Evolutionary conservation across 2,113 vertebrate genomes (phyloP).

Genomic region (Eubucco bourcierii): DNA sequence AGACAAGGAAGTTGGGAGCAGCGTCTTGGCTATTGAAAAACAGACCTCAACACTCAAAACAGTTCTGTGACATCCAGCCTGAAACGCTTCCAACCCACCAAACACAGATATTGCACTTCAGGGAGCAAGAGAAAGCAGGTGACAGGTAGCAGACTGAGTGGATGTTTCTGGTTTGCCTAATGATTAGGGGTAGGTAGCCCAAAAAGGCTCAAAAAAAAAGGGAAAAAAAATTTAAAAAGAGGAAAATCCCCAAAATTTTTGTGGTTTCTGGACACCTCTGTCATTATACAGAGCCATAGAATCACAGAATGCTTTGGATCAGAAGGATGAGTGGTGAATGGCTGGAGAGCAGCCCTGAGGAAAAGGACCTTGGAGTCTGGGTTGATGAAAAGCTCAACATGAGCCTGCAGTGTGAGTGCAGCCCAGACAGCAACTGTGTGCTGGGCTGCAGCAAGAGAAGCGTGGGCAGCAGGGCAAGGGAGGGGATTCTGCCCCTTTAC

Average conservation of each 20-base stretch:
- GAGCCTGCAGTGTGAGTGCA: too few relatives aligned
- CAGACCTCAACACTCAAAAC: fast-evolving
- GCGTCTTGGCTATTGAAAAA: not conserved
- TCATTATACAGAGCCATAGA: not conserved
- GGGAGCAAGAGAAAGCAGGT: not conserved
- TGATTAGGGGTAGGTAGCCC: too few relatives aligned
- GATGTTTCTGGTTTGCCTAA: not conserved
- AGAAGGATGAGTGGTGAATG: too few relatives aligned
- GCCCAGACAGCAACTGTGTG: too few relatives aligned
- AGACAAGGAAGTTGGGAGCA: not conserved
- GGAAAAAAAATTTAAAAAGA: too few relatives aligned
- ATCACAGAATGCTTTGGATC: too few relatives aligned
- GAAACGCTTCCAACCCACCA: not conserved
- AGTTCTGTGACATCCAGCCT: not conserved
- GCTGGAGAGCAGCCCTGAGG: too few relatives aligned
- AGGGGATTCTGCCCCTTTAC: too few relatives aligned
- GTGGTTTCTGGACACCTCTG: fast-evolving
- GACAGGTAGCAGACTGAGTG: fast-evolving
- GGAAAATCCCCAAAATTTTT: fast-evolving
- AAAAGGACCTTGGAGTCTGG: too few relatives aligned
- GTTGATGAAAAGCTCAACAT: too few relatives aligned
- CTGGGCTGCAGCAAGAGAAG: too few relatives aligned
- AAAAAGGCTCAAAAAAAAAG: not conserved
- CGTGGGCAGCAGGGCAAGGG: too few relatives aligned
- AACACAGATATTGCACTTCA: not conserved